These are phyloP conservation scores for Allobates femoralis DNA, from an alignment of 2,797 vertebrate species.

Conservation along the genomic window DNA sequence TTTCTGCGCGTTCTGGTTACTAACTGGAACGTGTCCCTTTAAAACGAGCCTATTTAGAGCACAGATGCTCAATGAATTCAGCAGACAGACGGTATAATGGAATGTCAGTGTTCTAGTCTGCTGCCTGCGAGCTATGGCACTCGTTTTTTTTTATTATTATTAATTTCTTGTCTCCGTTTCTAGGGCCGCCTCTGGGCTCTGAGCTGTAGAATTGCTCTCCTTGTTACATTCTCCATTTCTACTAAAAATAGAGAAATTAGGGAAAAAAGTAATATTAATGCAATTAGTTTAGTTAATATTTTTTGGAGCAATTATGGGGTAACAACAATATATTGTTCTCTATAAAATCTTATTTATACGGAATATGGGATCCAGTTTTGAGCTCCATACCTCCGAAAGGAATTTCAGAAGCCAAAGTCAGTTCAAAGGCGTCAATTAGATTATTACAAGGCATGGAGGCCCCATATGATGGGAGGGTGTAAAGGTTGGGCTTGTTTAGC, in stretches of 20 bases:
- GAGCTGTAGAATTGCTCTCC: slow-evolving; percentile 69
- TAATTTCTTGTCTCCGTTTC: slow-evolving; percentile 76
- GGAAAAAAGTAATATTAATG: not conserved
- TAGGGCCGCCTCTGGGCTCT: slow-evolving; percentile 73
- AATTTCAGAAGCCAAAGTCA: too few species aligned
- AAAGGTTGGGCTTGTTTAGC: too few species aligned
- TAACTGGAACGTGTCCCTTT: slow-evolving; percentile 71
- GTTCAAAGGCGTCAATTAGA: too few species aligned
- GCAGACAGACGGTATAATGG: slow-evolving; percentile 77
- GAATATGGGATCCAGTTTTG: too few species aligned
- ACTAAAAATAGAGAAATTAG: slow-evolving; percentile 69
- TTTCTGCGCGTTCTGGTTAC: slow-evolving; percentile 16
- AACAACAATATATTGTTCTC: not conserved
- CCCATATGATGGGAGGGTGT: too few species aligned
- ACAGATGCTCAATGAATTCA: slow-evolving; percentile 79
- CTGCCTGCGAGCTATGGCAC: slow-evolving; percentile 73
- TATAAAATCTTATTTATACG: too few species aligned
- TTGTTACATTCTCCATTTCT: slow-evolving; percentile 72
- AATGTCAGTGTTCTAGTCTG: slow-evolving; percentile 77
- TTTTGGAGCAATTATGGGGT: too few species aligned
- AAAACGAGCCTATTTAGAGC: slow-evolving; percentile 75
- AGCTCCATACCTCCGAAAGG: too few species aligned
- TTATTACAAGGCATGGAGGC: too few species aligned
- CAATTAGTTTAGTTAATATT: not conserved
- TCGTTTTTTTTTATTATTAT: slow-evolving; percentile 69